Evolutionary conservation across 2,888 invertebrate species (phyloP).

Genomic region (Lysandra coridon): DNA sequence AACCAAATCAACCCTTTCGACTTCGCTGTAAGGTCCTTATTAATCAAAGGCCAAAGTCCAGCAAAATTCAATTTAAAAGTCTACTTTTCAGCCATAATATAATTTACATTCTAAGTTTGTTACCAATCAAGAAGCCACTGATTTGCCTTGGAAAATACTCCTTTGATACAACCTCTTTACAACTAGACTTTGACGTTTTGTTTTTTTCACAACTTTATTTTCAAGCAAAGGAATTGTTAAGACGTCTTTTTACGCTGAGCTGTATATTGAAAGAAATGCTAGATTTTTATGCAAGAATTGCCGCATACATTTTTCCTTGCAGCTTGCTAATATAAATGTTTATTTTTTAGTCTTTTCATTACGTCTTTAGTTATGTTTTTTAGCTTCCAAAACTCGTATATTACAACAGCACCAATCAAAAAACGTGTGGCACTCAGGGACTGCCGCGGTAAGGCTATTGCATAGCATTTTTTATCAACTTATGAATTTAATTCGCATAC

Average conservation of each 20-base stretch:
- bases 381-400: too few species aligned
- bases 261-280: neutral
- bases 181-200: conserved; percentile 15
- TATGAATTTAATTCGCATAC: too few species aligned
- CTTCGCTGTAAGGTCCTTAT: neutral
- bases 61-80: neutral
- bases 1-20: neutral
- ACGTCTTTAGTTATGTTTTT: neutral
- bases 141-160: conserved; percentile 12
- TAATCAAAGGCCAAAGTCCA: neutral
- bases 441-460: too few species aligned
- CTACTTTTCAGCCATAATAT: neutral
- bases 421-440: too few species aligned
- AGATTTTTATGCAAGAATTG: neutral
- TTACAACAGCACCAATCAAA: too few species aligned
- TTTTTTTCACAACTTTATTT: neutral
- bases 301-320: neutral
- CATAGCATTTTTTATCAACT: too few species aligned
- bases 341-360: neutral
- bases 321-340: neutral
- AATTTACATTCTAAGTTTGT: conserved; percentile 23
- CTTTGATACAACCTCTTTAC: conserved; percentile 18
- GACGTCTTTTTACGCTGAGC: neutral
- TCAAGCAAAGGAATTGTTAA: conserved; percentile 13
- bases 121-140: conserved; percentile 19